These are phyloP conservation scores for Ariolimax columbianus DNA, from an alignment of 2,888 invertebrate species.

Conservation along the genomic window DNA sequence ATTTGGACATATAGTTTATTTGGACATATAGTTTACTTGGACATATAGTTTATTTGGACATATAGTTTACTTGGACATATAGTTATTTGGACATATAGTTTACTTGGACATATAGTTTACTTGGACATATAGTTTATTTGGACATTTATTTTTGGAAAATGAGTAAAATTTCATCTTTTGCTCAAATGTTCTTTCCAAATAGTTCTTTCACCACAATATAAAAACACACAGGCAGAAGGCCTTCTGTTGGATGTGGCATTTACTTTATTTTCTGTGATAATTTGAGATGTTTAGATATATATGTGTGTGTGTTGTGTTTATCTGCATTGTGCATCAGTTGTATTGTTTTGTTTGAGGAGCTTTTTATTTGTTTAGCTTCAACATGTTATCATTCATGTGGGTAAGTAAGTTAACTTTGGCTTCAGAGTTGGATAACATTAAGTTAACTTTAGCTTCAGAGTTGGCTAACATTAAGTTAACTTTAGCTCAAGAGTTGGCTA, in stretches of 20 bases:
- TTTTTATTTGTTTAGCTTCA: background rate
- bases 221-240: background rate
- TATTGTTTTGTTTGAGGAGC: background rate
- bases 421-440: background rate
- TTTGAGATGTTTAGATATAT: background rate
- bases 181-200: background rate
- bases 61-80: too few relatives aligned
- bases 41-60: too few relatives aligned
- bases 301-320: background rate
- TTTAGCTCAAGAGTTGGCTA: too few relatives aligned
- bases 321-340: background rate
- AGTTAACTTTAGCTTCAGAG: too few relatives aligned
- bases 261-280: constrained; percentile 13
- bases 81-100: too few relatives aligned
- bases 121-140: too few relatives aligned
- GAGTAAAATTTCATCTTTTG: background rate
- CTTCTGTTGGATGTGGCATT: constrained; percentile 20
- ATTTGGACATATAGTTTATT: too few relatives aligned
- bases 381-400: background rate
- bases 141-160: too few relatives aligned
- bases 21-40: too few relatives aligned
- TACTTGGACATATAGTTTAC: too few relatives aligned
- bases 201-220: background rate
- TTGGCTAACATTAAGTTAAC: background rate
- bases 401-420: too few relatives aligned